A percentile compares a stretch with the other conserved stretches of the same genome.
Evolutionary conservation across 92 coral and sea anemone species (phyloP).

Genomic region (Pocillopora meandrina): DNA sequence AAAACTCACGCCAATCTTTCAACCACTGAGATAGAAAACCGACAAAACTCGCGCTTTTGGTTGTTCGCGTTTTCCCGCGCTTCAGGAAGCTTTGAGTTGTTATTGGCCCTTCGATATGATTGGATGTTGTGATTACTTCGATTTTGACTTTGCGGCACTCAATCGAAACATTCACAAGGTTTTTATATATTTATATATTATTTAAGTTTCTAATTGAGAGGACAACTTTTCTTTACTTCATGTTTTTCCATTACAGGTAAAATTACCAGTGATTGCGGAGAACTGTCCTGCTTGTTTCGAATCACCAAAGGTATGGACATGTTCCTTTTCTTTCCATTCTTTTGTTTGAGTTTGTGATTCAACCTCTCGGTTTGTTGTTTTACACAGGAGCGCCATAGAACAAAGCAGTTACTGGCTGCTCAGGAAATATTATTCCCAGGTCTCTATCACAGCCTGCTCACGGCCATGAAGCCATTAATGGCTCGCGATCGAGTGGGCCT

Average conservation of each 20-base stretch:
- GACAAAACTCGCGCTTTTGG: too few relatives aligned
- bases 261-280: constrained; percentile 96
- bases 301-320: constrained; percentile 87
- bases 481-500: constrained; percentile 91
- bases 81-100: too few relatives aligned
- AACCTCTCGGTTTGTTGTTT: background rate
- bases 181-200: too few relatives aligned
- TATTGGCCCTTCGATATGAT: too few relatives aligned
- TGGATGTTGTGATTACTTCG: too few relatives aligned
- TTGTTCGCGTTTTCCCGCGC: too few relatives aligned
- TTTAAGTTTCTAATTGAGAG: too few relatives aligned
- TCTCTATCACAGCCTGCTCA: constrained; percentile 86
- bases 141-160: too few relatives aligned
- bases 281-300: constrained; percentile 99
- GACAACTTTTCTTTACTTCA: background rate
- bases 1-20: too few relatives aligned
- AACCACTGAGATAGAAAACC: too few relatives aligned
- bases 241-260: constrained; percentile 54
- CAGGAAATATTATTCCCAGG: constrained; percentile 96
- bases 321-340: background rate
- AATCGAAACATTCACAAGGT: too few relatives aligned
- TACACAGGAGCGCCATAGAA: constrained; percentile 95
- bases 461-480: constrained; percentile 98
- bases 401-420: constrained; percentile 95
- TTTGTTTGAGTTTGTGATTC: background rate